These are phyloP conservation scores for Dysmachus trigonus DNA, from an alignment of 2,888 invertebrate species.

Conservation along the genomic window DNA sequence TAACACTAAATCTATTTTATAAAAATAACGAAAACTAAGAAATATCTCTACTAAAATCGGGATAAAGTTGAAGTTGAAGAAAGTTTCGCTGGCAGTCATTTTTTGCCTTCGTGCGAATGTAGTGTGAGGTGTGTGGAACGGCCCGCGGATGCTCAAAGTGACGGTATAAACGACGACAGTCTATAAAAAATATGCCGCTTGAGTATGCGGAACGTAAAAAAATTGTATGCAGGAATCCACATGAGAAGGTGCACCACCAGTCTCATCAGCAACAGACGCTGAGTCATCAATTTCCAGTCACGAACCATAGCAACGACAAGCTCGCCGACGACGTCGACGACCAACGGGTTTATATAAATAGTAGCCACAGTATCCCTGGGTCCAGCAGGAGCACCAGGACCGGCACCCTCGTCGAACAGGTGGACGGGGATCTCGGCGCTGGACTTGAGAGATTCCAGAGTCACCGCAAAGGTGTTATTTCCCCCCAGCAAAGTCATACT, in stretches of 20 bases:
- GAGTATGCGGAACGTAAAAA: constrained; percentile 25
- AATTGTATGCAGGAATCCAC: constrained; percentile 8
- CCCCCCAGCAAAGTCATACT: constrained; percentile 48
- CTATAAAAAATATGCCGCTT: constrained; percentile 17
- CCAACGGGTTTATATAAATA: constrained; percentile 21
- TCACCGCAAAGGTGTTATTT: constrained; percentile 26
- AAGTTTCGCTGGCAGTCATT: neutral
- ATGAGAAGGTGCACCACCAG: constrained; percentile 32
- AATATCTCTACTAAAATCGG: neutral
- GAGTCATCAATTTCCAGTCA: constrained; percentile 35
- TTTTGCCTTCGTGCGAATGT: neutral
- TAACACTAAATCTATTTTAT: constrained; percentile 20
- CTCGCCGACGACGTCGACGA: constrained; percentile 2
- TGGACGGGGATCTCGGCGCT: neutral
- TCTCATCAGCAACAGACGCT: constrained; percentile 49
- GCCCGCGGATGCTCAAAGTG: neutral
- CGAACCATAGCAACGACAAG: constrained; percentile 45
- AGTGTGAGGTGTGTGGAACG: neutral
- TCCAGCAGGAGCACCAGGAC: constrained; percentile 49
- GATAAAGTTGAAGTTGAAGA: neutral
- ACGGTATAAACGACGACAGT: neutral
- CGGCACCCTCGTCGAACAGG: constrained; percentile 44
- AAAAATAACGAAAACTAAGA: neutral
- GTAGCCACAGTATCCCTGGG: constrained; percentile 3
- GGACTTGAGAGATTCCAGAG: constrained; percentile 24